phyloP scores from a whole-genome alignment of 1,140 invertebrate genomes.

The Anoplophora glabripennis region DNA sequence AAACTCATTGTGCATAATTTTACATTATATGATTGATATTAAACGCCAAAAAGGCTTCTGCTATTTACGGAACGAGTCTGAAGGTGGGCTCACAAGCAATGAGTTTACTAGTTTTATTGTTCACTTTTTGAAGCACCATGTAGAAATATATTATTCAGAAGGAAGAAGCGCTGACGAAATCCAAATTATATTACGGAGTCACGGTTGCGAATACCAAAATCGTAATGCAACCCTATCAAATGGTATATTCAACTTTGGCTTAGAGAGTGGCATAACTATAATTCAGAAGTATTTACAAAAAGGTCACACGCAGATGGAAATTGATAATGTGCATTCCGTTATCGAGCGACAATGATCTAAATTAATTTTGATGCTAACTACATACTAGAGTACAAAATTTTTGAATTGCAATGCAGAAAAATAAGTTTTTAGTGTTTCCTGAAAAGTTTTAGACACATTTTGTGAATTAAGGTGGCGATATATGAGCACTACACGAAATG shows the following conservation, averaged over 20 bases:
- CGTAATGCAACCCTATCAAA: slow-evolving; percentile 23
- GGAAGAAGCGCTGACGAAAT: no score
- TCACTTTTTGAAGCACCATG: neutral
- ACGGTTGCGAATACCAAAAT: slow-evolving; percentile 23
- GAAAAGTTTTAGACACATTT: no score
- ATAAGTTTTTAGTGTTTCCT: no score
- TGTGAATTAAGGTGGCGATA: no score
- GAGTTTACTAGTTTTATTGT: slow-evolving; percentile 34
- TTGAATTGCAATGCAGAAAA: no score
- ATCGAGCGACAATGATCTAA: no score
- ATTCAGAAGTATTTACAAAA: slow-evolving; percentile 23
- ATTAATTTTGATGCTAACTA: no score
- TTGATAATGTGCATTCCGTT: no score
- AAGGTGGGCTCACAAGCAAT: slow-evolving; percentile 36
- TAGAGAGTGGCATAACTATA: slow-evolving; percentile 16
- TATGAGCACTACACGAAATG: no score
- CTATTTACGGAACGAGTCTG: slow-evolving; percentile 42
- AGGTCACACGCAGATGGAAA: no score
- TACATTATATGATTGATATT: slow-evolving; percentile 41
- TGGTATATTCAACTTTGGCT: slow-evolving; percentile 19
- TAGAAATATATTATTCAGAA: slow-evolving; percentile 9
- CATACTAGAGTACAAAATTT: no score
- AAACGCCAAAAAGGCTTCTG: slow-evolving; percentile 31
- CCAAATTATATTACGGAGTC: no score
- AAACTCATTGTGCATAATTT: slow-evolving; percentile 30